These are phyloP conservation scores for Dipodomys ordii DNA, from an alignment of 2,113 vertebrate genomes.

Conservation along the genomic window DNA sequence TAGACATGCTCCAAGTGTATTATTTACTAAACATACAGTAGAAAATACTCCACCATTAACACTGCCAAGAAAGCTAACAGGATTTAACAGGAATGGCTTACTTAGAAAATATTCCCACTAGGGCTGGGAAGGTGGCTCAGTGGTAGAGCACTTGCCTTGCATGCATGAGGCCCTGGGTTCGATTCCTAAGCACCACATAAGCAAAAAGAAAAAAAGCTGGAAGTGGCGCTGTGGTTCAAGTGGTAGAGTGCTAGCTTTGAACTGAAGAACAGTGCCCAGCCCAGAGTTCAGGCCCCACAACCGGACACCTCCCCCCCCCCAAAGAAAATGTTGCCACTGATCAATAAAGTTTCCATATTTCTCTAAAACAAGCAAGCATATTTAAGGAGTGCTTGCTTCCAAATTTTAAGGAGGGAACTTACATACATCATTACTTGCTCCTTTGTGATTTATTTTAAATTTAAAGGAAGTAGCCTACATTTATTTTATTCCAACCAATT, in stretches of 20 bases:
- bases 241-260: too few relatives aligned
- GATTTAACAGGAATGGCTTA: slow-evolving; percentile 49
- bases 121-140: too few relatives aligned
- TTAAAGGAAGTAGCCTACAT: slow-evolving; percentile 12
- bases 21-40: neutral
- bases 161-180: too few relatives aligned
- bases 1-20: neutral
- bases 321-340: too few relatives aligned
- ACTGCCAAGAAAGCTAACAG: slow-evolving; percentile 20
- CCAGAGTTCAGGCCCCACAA: too few relatives aligned
- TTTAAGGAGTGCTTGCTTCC: slow-evolving; percentile 10
- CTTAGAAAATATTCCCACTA: slow-evolving; percentile 20
- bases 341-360: neutral
- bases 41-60: neutral
- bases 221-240: too few relatives aligned
- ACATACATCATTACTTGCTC: slow-evolving; percentile 1
- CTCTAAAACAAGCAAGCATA: slow-evolving; percentile 31
- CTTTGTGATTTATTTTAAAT: slow-evolving; percentile 47
- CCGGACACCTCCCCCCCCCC: too few relatives aligned
- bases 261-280: too few relatives aligned
- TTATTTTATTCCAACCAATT: slow-evolving; percentile 39
- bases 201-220: too few relatives aligned
- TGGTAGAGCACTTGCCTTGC: too few relatives aligned
- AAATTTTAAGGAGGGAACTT: slow-evolving; percentile 41
- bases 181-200: too few relatives aligned